A percentile compares a stretch with the other conserved stretches of the same genome.
Conservation (phyloP, 2,797 vertebrate species). For the Varecia variegata region DNA sequence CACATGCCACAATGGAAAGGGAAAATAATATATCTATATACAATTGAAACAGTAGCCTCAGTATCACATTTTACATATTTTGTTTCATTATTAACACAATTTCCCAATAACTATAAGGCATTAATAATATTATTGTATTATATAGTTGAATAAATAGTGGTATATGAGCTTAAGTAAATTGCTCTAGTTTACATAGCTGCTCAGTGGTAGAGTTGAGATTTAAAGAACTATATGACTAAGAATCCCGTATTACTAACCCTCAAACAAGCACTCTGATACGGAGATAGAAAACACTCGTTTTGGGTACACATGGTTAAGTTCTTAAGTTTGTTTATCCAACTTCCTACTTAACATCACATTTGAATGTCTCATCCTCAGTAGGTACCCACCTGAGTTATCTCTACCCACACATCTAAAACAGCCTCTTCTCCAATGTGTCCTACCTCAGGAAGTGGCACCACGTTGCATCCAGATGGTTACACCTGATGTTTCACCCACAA, state of each 20-base stretch:
- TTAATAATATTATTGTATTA: background rate
- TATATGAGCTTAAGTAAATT: background rate
- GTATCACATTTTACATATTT: background rate
- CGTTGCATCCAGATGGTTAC: background rate
- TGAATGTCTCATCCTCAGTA: background rate
- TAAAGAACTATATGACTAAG: background rate
- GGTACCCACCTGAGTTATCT: background rate
- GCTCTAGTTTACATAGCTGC: background rate
- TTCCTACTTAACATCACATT: background rate
- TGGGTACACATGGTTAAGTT: background rate
- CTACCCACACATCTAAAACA: fast-evolving
- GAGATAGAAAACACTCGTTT: background rate
- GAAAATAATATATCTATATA: background rate
- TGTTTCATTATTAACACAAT: background rate
- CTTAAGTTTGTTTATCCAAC: background rate
- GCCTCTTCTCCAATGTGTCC: background rate
- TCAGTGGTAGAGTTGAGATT: background rate
- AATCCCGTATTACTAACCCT: background rate
- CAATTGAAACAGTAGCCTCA: background rate
- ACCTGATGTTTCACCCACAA: background rate
- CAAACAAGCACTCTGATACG: background rate
- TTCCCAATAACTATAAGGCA: background rate
- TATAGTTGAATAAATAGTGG: background rate
- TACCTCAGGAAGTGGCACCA: background rate
- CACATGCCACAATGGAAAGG: background rate